These are phyloP conservation scores for Anas platyrhynchos DNA, from an alignment of 2,113 vertebrate genomes.

Conservation along the genomic window DNA sequence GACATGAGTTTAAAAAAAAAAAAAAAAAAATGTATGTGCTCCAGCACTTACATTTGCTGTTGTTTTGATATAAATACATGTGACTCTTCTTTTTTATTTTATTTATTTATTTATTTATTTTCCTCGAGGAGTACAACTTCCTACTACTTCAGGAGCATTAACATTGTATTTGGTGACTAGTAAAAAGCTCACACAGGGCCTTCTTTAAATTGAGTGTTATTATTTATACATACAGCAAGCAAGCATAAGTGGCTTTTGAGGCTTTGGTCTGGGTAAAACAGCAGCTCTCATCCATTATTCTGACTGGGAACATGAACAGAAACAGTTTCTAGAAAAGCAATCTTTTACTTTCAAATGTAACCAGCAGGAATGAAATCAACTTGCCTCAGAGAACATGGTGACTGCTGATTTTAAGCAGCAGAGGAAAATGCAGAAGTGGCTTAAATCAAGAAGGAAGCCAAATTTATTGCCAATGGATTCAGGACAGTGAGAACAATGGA, in stretches of 20 bases:
- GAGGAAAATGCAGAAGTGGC: background rate
- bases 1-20: fast-evolving
- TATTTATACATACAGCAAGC: slow-evolving; percentile 45
- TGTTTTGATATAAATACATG: background rate
- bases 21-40: background rate
- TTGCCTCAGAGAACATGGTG: background rate
- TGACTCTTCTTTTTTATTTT: background rate
- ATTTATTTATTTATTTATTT: background rate
- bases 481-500: background rate
- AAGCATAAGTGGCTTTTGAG: slow-evolving; percentile 18
- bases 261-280: slow-evolving; percentile 2
- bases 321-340: background rate
- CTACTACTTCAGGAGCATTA: background rate
- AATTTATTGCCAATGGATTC: background rate
- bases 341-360: background rate
- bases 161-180: background rate
- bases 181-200: background rate
- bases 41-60: background rate
- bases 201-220: background rate
- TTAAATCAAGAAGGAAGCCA: background rate
- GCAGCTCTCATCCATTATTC: slow-evolving; percentile 12
- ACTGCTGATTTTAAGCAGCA: background rate
- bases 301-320: background rate
- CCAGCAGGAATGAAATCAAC: background rate
- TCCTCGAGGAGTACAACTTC: background rate